Percentiles rank a stretch among this genome's conserved stretches.
phyloP scores from a whole-genome alignment of 2,888 invertebrate genomes.

The Embidobia sp. region DNA sequence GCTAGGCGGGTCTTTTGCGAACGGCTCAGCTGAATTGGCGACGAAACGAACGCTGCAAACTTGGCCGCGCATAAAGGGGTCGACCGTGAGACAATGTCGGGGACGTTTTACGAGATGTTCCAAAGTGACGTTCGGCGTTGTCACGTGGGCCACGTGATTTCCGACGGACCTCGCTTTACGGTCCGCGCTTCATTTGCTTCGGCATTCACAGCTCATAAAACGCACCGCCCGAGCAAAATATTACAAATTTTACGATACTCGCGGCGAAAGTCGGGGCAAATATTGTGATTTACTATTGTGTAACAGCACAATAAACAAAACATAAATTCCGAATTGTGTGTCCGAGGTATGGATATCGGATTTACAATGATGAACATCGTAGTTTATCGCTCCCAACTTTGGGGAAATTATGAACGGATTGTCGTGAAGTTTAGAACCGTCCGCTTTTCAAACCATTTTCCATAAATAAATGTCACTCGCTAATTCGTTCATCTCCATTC shows the following conservation, averaged over 20 bases:
- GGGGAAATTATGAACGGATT: conserved; percentile 2
- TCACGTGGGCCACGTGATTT: conserved; percentile 40
- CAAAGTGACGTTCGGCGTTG: conserved; percentile 34
- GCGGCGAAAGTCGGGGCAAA: conserved; percentile 42
- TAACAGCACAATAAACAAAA: conserved; percentile 46
- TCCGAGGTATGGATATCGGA: conserved; percentile 17
- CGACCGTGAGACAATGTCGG: conserved; percentile 32
- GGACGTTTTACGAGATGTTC: conserved; percentile 33
- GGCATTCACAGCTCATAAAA: conserved; percentile 56
- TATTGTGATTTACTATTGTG: conserved; percentile 51
- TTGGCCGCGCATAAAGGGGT: too few species aligned
- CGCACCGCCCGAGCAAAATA: conserved; percentile 41
- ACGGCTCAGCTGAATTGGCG: too few species aligned
- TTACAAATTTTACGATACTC: conserved; percentile 59
- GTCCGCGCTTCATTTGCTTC: conserved; percentile 54
- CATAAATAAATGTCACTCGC: too few species aligned
- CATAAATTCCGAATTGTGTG: conserved; percentile 33
- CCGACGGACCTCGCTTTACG: conserved; percentile 35
- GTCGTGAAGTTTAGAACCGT: not conserved
- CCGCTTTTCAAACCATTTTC: too few species aligned
- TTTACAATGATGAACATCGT: conserved; percentile 24
- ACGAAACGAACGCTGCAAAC: too few species aligned
- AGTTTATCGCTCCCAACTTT: not conserved
- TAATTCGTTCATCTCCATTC: too few species aligned
- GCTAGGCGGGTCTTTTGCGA: too few species aligned